A percentile compares a stretch with the other conserved stretches of the same genome.
Conservation (phyloP, 2,888 invertebrate genomes). For the Patella pellucida region DNA sequence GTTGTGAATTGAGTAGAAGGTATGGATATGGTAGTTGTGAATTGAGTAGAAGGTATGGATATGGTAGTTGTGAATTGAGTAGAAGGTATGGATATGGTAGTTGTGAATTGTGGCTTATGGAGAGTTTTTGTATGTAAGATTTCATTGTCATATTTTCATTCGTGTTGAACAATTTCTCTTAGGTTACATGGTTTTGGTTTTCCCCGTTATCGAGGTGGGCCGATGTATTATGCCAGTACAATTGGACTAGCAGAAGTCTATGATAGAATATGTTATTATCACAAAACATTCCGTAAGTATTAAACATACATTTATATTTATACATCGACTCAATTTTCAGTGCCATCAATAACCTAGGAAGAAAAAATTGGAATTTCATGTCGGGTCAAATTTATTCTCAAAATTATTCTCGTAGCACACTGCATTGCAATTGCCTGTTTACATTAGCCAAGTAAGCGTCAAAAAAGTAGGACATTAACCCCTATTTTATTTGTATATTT, state of each 20-base stretch:
- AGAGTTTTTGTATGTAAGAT: no score
- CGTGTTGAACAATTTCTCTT: conserved; percentile 10
- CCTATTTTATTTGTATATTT: conserved; percentile 4
- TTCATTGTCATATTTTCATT: neutral
- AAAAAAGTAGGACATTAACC: neutral
- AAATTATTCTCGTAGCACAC: neutral
- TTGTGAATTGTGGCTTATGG: no score
- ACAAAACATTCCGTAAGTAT: conserved; percentile 60
- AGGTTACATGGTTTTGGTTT: conserved; percentile 65
- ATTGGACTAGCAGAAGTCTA: conserved; percentile 61
- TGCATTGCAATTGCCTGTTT: no score
- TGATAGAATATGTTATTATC: conserved; percentile 58
- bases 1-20: no score
- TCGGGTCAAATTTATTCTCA: no score
- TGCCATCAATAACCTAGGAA: no score
- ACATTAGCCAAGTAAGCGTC: no score
- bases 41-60: no score
- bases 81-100: no score
- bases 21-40: no score
- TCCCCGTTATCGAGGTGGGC: conserved; percentile 65
- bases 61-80: no score
- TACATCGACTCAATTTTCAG: neutral
- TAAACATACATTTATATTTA: neutral
- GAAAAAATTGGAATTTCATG: no score
- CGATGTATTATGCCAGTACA: conserved; percentile 65